Evolutionary conservation across 1,140 invertebrate genomes (phyloP), one percentile per base, ranked within the genome.

Genomic region (Brachionus calyciflorus): DNA sequence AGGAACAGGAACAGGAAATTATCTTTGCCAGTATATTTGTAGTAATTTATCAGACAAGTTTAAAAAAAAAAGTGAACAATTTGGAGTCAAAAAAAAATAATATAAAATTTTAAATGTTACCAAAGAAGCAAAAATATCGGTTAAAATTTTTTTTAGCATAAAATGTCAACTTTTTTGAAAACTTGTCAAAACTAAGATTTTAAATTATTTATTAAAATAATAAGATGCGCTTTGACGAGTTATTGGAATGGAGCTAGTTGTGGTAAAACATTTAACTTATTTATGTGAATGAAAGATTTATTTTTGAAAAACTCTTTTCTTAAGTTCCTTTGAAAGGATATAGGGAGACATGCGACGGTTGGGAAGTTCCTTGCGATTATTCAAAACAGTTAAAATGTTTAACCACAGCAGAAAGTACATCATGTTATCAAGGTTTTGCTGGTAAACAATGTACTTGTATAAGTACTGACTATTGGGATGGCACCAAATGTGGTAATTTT

Each of bases 1-100:
- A 40, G 28, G 30, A 55, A 28, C 4, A 6, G n/a, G 1, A 6
- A n/a, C 44, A 9, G 69, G 46, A 49, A 40, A 51, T 17, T 49
- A 51, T 19, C 19, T 73, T 40, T 73, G 69, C 46, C 48, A 73
- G 69, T 73, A 55, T n/a, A n/a, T n/a, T n/a, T n/a, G n/a, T n/a
- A n/a, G n/a, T n/a, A n/a, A n/a, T n/a, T n/a, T n/a, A n/a, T n/a
- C n/a, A n/a, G n/a, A n/a, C n/a, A n/a, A n/a, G n/a, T n/a, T n/a
- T n/a, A n/a, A n/a, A n/a, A n/a, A n/a, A n/a, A n/a, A n/a, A n/a
- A n/a, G n/a, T n/a, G n/a, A n/a, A n/a, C n/a, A n/a, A 17, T 65
- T 46, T 46, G 17, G 9, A 19, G 28, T 30, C 24, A 65, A 24
- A 6, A 30, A 5, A 6, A 37, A 60, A 60, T 60, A 14, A 60